Conservation (phyloP, 2,888 invertebrate genomes). For the Dicyrtomina minuta region DNA sequence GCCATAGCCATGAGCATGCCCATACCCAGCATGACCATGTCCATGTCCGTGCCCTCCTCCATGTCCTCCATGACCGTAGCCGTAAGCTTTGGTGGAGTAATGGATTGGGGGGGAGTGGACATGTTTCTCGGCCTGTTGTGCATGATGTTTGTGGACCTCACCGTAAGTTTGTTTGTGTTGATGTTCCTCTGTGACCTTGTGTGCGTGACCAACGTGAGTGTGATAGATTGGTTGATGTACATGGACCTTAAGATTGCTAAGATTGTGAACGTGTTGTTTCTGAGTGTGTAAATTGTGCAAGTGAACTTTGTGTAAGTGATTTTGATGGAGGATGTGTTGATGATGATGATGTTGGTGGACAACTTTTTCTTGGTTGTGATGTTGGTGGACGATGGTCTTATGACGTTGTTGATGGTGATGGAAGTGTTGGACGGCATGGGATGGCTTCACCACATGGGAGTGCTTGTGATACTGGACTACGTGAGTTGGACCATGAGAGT, state of each 20-base stretch:
- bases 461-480: constrained; percentile 24
- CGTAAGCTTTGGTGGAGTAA: no score
- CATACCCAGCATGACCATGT: no score
- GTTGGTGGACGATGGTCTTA: constrained; percentile 31
- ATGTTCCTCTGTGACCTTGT: constrained; percentile 19
- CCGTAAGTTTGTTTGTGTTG: constrained; percentile 31
- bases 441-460: constrained; percentile 15
- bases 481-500: constrained; percentile 26
- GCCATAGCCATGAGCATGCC: no score
- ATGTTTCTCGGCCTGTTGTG: constrained; percentile 10
- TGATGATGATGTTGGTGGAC: constrained; percentile 31
- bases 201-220: constrained; percentile 12
- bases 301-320: constrained; percentile 34
- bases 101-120: not conserved
- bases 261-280: constrained; percentile 29
- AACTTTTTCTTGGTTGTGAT: constrained; percentile 27
- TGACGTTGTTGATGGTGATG: constrained; percentile 1
- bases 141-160: constrained; percentile 25
- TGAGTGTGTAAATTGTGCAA: constrained; percentile 34
- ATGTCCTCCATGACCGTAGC: no score
- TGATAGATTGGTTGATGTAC: constrained; percentile 32
- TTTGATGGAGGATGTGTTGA: constrained; percentile 36
- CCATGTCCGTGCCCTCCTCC: no score
- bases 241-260: constrained; percentile 18
- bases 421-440: constrained; percentile 29